Evolutionary conservation across 2,888 invertebrate species (phyloP), one percentile per base, ranked within the genome.

Genomic region (Blastobasis lacticolella): DNA sequence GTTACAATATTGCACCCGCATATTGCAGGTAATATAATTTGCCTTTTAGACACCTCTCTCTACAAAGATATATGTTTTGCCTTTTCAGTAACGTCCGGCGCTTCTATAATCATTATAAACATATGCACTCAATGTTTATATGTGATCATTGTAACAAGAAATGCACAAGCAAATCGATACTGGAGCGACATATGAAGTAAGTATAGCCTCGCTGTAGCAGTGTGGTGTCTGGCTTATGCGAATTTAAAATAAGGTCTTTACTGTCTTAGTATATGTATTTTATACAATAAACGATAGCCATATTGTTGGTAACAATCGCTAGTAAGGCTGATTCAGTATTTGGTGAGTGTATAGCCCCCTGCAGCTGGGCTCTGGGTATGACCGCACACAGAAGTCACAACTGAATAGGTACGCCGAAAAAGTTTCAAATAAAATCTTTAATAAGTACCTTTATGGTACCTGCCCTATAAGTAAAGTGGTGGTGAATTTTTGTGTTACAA

Each of bases 71-170:
- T 3, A 23, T 23, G 23, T 23, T 23, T 23, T 23, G 23, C 23
- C 23, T 23, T 44, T 49, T n/a, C 43, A 49, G 49, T 10, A 49
- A 43, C 8, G 10, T 10, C 8, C 49, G 49, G 36, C 38, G 44
- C 1, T 51, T 48, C 48, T 44, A 40, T 41, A 36, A 5, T 8
- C 48, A 49, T 47, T 54, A 54, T 53, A 55, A 49, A 10, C 47
- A 44, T 6, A 23, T 58, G 23, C 60, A 58, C 52, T n/a, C 5
- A 8, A 4, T 4, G 4, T 58, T 50, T 44, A 42, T 49, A 2
- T 60, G 60, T 38, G 56, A 60, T 37, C 42, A 46, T 5, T 60
- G 60, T 43, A 52, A 51, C 2, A 57, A 54, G 42, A 43, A 46
- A 0, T 56, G 52, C 40, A 45, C 37, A n/a, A 37, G 50, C n/a